Percentiles rank a stretch among this genome's conserved stretches.
These are phyloP conservation scores for Dendrolimus pini DNA, from an alignment of 2,888 invertebrate genomes.

Conservation along the genomic window DNA sequence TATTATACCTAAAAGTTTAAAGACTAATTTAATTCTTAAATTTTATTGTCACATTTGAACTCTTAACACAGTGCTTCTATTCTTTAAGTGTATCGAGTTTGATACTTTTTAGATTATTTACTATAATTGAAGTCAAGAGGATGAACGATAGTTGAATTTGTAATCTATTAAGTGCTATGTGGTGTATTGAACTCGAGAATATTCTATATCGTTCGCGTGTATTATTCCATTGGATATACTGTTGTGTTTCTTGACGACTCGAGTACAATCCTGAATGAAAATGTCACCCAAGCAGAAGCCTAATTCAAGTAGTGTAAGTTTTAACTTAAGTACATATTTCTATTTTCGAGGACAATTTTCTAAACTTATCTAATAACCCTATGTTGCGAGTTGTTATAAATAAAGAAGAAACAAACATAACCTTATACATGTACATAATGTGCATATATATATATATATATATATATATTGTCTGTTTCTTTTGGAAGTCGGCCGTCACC, in stretches of 20 bases:
- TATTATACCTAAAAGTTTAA: background rate
- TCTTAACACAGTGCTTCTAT: too few relatives aligned
- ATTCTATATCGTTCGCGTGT: constrained; percentile 35
- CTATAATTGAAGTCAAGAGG: too few relatives aligned
- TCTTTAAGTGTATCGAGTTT: too few relatives aligned
- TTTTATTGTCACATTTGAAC: too few relatives aligned
- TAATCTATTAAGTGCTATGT: constrained; percentile 35
- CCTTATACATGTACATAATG: too few relatives aligned
- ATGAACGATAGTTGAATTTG: constrained; percentile 14
- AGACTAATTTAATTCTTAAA: too few relatives aligned
- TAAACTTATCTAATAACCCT: background rate
- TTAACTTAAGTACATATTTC: background rate
- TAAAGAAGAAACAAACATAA: too few relatives aligned
- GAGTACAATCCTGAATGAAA: constrained; percentile 18
- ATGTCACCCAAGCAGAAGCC: constrained; percentile 54
- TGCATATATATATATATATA: too few relatives aligned
- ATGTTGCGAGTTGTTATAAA: too few relatives aligned
- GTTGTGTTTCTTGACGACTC: constrained; percentile 51
- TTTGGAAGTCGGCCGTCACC: too few relatives aligned
- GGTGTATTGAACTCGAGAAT: constrained; percentile 35
- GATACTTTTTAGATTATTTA: too few relatives aligned
- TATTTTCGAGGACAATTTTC: background rate
- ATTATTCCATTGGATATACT: constrained; percentile 41
- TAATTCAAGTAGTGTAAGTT: constrained; percentile 24
- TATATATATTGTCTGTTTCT: too few relatives aligned